Evolutionary conservation across 2,113 vertebrate species (phyloP).

Genomic region (Syngnathoides biaculeatus): DNA sequence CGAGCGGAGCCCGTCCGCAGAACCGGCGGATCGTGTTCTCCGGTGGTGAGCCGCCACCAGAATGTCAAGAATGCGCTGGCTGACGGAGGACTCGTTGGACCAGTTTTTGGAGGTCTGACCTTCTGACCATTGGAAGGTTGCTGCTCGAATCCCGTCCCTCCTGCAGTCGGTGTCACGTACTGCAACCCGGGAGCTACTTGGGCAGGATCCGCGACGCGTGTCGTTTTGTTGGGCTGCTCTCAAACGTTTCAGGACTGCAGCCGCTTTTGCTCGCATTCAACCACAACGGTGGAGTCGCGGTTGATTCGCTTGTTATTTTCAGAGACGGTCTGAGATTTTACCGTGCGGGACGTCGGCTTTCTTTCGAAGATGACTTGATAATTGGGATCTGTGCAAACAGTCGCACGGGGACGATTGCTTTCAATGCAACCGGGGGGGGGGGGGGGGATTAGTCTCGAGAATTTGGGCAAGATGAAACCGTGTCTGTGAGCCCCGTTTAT

Average conservation of each 20-base stretch:
- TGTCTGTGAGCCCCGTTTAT: no score
- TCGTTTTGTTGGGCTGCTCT: not conserved
- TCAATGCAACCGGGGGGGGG: no score
- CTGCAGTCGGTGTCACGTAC: no score
- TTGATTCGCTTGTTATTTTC: not conserved
- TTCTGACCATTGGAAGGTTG: not conserved
- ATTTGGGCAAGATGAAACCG: no score
- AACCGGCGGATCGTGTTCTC: not conserved
- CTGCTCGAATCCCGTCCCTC: no score
- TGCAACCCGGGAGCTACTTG: no score
- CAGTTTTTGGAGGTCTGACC: not conserved
- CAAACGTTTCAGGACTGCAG: not conserved
- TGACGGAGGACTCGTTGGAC: not conserved
- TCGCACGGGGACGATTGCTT: no score
- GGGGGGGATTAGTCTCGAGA: no score
- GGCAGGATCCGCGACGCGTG: no score
- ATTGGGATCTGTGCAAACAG: no score
- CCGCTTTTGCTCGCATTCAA: not conserved
- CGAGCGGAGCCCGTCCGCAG: not conserved
- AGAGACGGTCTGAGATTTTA: not conserved
- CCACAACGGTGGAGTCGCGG: not conserved
- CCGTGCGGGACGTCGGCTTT: not conserved
- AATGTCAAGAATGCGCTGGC: conserved; percentile 9
- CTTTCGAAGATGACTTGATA: not conserved
- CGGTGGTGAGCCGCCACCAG: not conserved